phyloP scores from a whole-genome alignment of 2,113 vertebrate genomes.

The Aegithalos caudatus region DNA sequence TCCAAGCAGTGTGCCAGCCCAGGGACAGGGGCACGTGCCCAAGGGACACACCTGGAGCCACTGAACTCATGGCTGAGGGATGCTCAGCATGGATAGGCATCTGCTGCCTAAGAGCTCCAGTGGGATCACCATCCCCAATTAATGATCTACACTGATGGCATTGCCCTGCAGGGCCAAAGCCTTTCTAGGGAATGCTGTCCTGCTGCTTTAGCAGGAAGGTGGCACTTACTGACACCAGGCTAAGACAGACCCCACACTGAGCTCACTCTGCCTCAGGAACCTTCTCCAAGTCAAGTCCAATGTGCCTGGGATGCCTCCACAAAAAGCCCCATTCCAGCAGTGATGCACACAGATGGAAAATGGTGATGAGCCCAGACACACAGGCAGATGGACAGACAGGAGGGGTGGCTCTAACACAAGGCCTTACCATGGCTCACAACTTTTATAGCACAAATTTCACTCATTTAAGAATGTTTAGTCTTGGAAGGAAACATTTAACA shows the following conservation, averaged over 20 bases:
- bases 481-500: not conserved
- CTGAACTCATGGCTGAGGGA: accelerated
- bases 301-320: not conserved
- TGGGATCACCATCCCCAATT: not conserved
- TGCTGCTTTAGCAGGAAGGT: not conserved
- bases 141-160: not conserved
- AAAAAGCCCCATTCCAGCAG: not conserved
- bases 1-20: not conserved
- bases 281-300: not conserved
- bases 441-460: not conserved
- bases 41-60: not conserved
- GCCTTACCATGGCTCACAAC: not conserved
- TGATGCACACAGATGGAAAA: not conserved
- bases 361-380: not conserved
- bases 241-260: not conserved
- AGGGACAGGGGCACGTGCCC: not conserved
- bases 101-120: not conserved
- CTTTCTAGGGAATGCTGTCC: not conserved
- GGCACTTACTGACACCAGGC: not conserved
- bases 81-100: not conserved
- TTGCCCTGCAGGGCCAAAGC: not conserved
- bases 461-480: not conserved
- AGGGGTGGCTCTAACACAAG: not conserved
- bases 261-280: not conserved
- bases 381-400: not conserved